Evolutionary conservation across 2,888 invertebrate genomes (phyloP), one percentile per base, ranked within the genome.

Genomic region (Andricus curvator): DNA sequence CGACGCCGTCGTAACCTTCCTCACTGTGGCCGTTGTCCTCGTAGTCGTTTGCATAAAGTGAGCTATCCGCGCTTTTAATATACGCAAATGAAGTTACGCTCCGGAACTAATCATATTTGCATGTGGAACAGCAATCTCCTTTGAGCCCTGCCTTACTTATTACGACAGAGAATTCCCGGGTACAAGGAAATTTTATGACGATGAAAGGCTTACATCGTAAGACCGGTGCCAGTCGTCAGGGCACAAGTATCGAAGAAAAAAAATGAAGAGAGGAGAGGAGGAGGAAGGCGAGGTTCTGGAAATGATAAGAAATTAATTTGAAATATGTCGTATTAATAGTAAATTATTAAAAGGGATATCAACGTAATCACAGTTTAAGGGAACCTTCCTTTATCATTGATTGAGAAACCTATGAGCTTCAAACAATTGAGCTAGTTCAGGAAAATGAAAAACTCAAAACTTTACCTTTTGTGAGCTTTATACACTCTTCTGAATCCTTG

Each of bases 61-160:
- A 88, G 85, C 87, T 89, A 88, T 89, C 88, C 88, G 82, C 86
- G 87, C 87, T 91, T 92, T 89, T 90, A 90, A 91, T 90, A 88
- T 87, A 91, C 87, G 90, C 89, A 90, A 92, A 92, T 91, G 90
- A 91, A 91, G 89, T 91, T 91, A 90, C 88, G 87, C 88, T 88
- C 88, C 88, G 89, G 89, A 91, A 91, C 91, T 92, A 91, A 91
- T 91, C 88, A 88, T 91, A 91, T 92, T 92, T 91, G 90, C 90
- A 91, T 90, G 89, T 87, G 88, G 84, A 91, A 86, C 88, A 88
- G 89, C 90, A 88, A 89, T 89, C 89, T 90, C 88, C 89, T 91
- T 90, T 90, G 90, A 91, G 86, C 86, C 85, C 86, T 83, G 85
- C 85, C 85, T 82, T 85, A 88, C 89, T 88, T 88, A 91, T 90